phyloP scores from a whole-genome alignment of 2,888 invertebrate genomes.

The Chalcis sispes region DNA sequence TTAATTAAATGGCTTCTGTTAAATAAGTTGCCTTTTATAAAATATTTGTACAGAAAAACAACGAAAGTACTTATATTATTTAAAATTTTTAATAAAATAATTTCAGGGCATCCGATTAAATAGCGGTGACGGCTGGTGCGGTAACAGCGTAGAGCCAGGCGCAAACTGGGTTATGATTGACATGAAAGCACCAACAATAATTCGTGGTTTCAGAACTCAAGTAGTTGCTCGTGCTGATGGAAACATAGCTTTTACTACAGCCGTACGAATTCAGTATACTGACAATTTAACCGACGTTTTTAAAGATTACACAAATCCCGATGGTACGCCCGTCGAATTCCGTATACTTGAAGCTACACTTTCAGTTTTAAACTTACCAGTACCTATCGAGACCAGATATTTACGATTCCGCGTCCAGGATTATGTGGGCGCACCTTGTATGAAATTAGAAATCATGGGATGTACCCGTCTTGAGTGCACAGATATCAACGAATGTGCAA shows the following conservation, averaged over 20 bases:
- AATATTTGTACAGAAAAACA: too few species aligned
- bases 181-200: slow-evolving; percentile 90
- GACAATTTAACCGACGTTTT: slow-evolving; percentile 93
- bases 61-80: too few species aligned
- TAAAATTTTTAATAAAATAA: not conserved
- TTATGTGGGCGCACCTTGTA: slow-evolving; percentile 91
- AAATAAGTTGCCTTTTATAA: too few species aligned
- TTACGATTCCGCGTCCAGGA: slow-evolving; percentile 90
- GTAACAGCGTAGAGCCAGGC: slow-evolving; percentile 89
- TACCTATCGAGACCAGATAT: slow-evolving; percentile 93
- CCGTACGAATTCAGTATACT: slow-evolving; percentile 89
- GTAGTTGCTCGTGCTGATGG: slow-evolving; percentile 90
- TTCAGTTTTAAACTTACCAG: slow-evolving; percentile 92
- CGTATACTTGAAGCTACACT: slow-evolving; percentile 91
- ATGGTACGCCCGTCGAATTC: slow-evolving; percentile 95
- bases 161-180: slow-evolving; percentile 93
- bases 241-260: slow-evolving; percentile 91
- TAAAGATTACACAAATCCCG: slow-evolving; percentile 94
- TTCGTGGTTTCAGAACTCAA: slow-evolving; percentile 93
- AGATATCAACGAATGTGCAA: slow-evolving; percentile 92
- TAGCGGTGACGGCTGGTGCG: slow-evolving; percentile 93
- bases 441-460: slow-evolving; percentile 94
- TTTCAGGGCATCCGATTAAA: slow-evolving; percentile 88
- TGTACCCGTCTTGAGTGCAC: slow-evolving; percentile 92
- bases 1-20: too few species aligned